Evolutionary conservation across 2,888 invertebrate genomes (phyloP).

Genomic region (Bombyx huttoni): DNA sequence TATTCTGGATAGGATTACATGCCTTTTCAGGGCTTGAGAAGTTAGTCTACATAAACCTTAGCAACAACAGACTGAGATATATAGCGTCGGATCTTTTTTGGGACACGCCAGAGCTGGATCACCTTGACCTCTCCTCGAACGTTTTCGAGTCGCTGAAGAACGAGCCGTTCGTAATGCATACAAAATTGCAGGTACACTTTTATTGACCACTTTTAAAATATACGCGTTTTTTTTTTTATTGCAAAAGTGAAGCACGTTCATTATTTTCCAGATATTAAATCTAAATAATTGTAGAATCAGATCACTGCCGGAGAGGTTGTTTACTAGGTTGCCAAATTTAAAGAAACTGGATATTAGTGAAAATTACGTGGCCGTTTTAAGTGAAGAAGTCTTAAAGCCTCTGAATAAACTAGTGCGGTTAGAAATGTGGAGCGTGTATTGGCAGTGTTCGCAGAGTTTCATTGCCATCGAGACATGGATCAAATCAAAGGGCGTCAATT

Average conservation of each 20-base stretch:
- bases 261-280: slow-evolving; percentile 63
- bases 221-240: not conserved
- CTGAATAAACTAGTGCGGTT: slow-evolving; percentile 61
- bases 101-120: slow-evolving; percentile 61
- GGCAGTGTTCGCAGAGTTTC: slow-evolving; percentile 66
- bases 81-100: slow-evolving; percentile 70
- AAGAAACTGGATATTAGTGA: slow-evolving; percentile 72
- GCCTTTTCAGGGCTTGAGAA: slow-evolving; percentile 69
- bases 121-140: slow-evolving; percentile 74
- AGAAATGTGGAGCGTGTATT: slow-evolving; percentile 69
- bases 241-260: not conserved
- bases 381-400: slow-evolving; percentile 52
- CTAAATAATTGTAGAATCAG: slow-evolving; percentile 74
- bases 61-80: slow-evolving; percentile 74
- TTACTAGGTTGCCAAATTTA: slow-evolving; percentile 69
- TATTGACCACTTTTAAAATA: not conserved
- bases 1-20: slow-evolving; percentile 75
- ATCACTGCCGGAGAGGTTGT: slow-evolving; percentile 59
- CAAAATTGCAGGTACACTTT: slow-evolving; percentile 52
- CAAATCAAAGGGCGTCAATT: slow-evolving; percentile 39
- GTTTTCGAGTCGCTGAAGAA: slow-evolving; percentile 70
- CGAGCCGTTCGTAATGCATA: slow-evolving; percentile 71
- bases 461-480: slow-evolving; percentile 54
- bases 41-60: slow-evolving; percentile 70
- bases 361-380: slow-evolving; percentile 72